phyloP scores from a whole-genome alignment of 2,797 vertebrate genomes.

The Characodon lateralis region DNA sequence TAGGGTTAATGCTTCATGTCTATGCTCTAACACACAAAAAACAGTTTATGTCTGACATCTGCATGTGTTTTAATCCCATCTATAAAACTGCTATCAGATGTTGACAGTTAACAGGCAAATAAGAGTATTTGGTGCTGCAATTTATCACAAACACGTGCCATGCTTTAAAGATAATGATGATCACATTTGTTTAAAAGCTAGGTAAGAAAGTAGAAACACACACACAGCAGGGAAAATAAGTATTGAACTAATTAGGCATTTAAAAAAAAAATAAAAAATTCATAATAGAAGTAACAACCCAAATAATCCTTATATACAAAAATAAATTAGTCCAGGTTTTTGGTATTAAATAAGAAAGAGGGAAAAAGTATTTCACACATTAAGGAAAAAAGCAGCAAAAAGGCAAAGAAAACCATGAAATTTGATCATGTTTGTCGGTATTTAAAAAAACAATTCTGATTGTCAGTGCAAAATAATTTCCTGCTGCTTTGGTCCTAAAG shows the following conservation, averaged over 20 bases:
- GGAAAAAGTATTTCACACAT: not conserved
- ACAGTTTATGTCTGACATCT: not conserved
- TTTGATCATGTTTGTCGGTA: not conserved
- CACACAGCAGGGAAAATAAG: not conserved
- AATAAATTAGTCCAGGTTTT: not conserved
- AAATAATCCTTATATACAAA: not conserved
- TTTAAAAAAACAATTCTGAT: no score
- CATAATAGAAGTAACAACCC: not conserved
- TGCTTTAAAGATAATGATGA: not conserved
- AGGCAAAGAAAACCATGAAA: not conserved
- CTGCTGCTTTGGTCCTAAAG: no score
- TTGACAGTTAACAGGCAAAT: conserved; percentile 3
- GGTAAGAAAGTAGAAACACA: not conserved
- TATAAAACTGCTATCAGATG: conserved; percentile 7
- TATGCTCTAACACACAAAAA: not conserved
- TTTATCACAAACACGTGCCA: not conserved
- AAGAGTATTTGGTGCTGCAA: not conserved
- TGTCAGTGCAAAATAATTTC: no score
- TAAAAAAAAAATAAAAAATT: no score
- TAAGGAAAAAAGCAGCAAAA: not conserved
- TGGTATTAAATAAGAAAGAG: no score
- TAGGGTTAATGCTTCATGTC: not conserved
- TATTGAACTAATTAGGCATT: no score
- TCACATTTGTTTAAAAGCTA: not conserved
- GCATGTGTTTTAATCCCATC: not conserved